Percentiles rank a stretch among this genome's conserved stretches.
Conservation (phyloP, 2,888 invertebrate genomes). For the Coelinius sp. region DNA sequence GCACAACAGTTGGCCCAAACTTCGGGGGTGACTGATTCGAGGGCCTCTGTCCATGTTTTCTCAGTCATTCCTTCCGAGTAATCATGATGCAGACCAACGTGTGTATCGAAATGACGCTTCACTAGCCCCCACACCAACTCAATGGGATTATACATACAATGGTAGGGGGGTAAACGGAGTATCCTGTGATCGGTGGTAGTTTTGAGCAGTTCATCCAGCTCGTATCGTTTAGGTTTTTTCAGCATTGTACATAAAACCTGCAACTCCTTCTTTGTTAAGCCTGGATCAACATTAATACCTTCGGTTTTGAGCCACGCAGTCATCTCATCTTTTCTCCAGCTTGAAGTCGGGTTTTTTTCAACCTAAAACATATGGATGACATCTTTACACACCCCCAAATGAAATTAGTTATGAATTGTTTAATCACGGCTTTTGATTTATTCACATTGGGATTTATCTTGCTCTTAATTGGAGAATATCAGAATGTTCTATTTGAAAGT, state of each 20-base stretch:
- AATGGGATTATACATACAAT: constrained; percentile 20
- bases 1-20: not conserved
- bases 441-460: too few species aligned
- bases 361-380: not conserved
- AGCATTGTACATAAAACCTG: not conserved
- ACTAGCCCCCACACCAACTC: constrained; percentile 6
- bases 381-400: too few species aligned
- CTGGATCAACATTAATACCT: not conserved
- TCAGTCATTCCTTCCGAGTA: not conserved
- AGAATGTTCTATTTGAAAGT: too few species aligned
- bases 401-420: too few species aligned
- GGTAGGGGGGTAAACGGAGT: constrained; percentile 5
- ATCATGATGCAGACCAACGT: not conserved
- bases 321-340: not conserved
- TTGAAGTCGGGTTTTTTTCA: not conserved
- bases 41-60: not conserved
- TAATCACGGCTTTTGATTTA: too few species aligned
- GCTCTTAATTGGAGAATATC: too few species aligned
- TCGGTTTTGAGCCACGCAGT: not conserved
- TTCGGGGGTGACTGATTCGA: not conserved
- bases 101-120: constrained; percentile 10
- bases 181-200: not conserved
- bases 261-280: not conserved
- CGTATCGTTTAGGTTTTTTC: not conserved
- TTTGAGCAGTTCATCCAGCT: not conserved